These are phyloP conservation scores for Discoglossus pictus DNA, from an alignment of 2,797 vertebrate genomes.

Conservation along the genomic window DNA sequence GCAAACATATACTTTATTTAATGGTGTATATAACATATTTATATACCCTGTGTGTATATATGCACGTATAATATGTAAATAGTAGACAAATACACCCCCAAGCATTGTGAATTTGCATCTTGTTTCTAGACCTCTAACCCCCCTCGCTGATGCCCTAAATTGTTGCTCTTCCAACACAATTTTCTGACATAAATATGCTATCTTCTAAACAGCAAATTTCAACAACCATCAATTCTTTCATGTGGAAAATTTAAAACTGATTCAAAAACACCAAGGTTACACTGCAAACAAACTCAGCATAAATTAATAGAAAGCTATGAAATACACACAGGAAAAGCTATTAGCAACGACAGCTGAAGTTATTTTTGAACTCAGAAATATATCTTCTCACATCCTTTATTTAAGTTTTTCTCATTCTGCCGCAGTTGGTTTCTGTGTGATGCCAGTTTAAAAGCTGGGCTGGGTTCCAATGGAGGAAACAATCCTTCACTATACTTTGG, in stretches of 20 bases:
- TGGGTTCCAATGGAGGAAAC: constrained; percentile 7
- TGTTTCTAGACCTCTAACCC: constrained; percentile 17
- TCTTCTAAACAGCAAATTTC: constrained; percentile 41
- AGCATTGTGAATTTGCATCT: constrained; percentile 20
- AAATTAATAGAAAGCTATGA: constrained; percentile 39
- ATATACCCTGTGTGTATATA: no score
- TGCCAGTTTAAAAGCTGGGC: constrained; percentile 32
- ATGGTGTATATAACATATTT: no score
- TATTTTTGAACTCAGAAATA: constrained; percentile 44
- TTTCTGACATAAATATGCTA: constrained; percentile 36
- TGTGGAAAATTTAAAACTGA: constrained; percentile 49
- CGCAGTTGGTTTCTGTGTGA: constrained; percentile 13
- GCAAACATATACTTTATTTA: no score
- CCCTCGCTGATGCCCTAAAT: constrained; percentile 32
- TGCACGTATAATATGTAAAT: no score
- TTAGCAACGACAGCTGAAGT: constrained; percentile 44
- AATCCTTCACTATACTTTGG: constrained; percentile 10
- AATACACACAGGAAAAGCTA: constrained; percentile 28
- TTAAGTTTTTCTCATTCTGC: constrained; percentile 8
- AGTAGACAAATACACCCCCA: neutral
- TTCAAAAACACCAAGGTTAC: constrained; percentile 50
- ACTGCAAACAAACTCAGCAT: constrained; percentile 48
- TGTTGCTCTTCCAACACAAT: constrained; percentile 36
- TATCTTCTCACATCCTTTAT: constrained; percentile 39
- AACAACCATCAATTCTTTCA: constrained; percentile 42